These are phyloP conservation scores for Poicephalus gulielmi DNA, from an alignment of 2,113 vertebrate genomes.

Conservation along the genomic window DNA sequence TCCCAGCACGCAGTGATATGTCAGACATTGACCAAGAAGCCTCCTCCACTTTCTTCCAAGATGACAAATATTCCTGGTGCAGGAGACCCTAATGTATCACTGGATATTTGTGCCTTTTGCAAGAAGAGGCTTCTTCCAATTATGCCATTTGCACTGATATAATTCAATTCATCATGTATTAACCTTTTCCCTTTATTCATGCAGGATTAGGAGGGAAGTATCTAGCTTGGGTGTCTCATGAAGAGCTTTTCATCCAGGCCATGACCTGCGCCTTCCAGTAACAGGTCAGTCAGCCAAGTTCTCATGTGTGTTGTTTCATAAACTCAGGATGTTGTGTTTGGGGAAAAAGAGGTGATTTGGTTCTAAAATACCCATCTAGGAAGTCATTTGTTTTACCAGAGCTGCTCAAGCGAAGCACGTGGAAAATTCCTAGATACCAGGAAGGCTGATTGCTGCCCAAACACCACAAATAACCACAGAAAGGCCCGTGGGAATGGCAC, in stretches of 20 bases:
- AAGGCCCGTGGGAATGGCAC: background rate
- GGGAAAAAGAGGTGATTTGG: background rate
- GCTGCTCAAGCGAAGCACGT: background rate
- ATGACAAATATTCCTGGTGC: conserved; percentile 44
- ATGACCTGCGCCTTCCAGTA: background rate
- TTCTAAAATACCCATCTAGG: background rate
- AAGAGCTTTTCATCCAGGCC: background rate
- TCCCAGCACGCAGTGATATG: conserved; percentile 45
- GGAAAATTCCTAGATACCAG: background rate
- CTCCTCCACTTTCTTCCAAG: conserved; percentile 13
- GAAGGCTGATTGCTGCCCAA: background rate
- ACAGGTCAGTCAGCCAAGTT: background rate
- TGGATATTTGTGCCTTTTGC: conserved; percentile 36
- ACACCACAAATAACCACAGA: background rate
- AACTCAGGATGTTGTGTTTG: background rate
- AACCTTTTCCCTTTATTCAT: background rate
- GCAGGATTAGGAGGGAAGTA: background rate
- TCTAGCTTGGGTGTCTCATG: background rate
- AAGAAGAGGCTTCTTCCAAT: conserved; percentile 20
- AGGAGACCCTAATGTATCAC: conserved; percentile 34
- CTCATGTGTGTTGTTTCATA: background rate
- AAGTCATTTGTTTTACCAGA: background rate
- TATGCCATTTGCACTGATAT: conserved; percentile 21
- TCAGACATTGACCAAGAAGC: conserved; percentile 44
- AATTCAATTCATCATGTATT: background rate